These are phyloP conservation scores for Philonicus albiceps DNA, from an alignment of 2,888 invertebrate species.

Conservation along the genomic window DNA sequence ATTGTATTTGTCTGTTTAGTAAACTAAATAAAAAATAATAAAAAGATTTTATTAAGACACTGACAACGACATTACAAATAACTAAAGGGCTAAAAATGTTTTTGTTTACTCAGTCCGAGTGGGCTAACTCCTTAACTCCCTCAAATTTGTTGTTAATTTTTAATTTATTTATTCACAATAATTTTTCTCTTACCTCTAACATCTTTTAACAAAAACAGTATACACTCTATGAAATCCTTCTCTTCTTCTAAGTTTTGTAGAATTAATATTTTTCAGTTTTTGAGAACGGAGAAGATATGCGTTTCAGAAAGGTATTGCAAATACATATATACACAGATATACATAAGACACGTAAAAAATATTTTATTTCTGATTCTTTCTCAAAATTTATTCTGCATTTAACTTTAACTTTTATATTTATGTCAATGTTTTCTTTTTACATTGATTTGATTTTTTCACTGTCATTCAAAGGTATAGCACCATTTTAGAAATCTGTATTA, in stretches of 20 bases:
- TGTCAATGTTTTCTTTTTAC: background rate
- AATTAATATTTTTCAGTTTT: background rate
- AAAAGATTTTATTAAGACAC: no score
- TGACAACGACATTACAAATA: no score
- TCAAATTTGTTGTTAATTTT: background rate
- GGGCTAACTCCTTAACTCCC: background rate
- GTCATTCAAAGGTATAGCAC: slow-evolving; percentile 14
- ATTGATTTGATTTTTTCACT: background rate
- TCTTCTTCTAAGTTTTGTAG: background rate
- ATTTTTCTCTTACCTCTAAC: background rate
- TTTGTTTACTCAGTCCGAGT: background rate
- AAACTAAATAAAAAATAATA: no score
- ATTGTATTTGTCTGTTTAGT: no score
- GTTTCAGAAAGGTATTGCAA: background rate
- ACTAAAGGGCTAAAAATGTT: background rate
- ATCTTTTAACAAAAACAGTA: background rate
- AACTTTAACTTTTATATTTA: background rate
- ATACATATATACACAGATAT: background rate
- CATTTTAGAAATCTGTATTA: slow-evolving; percentile 8
- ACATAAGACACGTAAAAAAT: background rate
- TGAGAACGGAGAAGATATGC: background rate
- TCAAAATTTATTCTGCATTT: background rate
- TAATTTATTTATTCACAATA: background rate
- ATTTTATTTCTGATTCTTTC: background rate
- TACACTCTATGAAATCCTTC: background rate